phyloP scores from a whole-genome alignment of 2,888 invertebrate species.

The Caenorhabditis afra region DNA sequence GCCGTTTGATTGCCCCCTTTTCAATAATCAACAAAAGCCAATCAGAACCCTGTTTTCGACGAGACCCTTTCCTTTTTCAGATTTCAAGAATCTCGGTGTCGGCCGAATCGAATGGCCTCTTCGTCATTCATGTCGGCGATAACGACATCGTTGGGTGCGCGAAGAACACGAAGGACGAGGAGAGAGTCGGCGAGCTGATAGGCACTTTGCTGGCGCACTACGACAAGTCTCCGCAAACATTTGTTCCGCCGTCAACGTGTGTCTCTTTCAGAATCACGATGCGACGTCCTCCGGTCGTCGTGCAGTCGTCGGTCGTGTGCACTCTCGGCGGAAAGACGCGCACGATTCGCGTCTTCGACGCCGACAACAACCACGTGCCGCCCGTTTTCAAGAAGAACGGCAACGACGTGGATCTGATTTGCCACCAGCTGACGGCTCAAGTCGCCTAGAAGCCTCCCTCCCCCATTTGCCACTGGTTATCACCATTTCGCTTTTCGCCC shows the following conservation, averaged over 20 bases:
- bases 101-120: constrained; percentile 81
- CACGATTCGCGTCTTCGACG: constrained; percentile 77
- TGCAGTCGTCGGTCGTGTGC: constrained; percentile 80
- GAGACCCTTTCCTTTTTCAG: constrained; percentile 65
- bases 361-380: constrained; percentile 58
- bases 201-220: constrained; percentile 81
- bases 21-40: no score
- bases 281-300: constrained; percentile 76
- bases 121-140: constrained; percentile 82
- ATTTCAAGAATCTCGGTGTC: constrained; percentile 81
- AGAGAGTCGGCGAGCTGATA: constrained; percentile 82
- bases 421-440: constrained; percentile 58
- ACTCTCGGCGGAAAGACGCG: constrained; percentile 81
- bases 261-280: constrained; percentile 50
- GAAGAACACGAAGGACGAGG: constrained; percentile 78
- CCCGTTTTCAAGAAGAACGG: constrained; percentile 76
- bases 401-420: constrained; percentile 74
- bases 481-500: background rate
- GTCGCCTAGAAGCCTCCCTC: constrained; percentile 33
- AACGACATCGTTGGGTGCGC: constrained; percentile 82
- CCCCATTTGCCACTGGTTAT: constrained; percentile 6
- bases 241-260: background rate
- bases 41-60: background rate
- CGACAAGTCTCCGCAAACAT: constrained; percentile 75
- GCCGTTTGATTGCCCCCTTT: no score